A percentile compares a stretch with the other conserved stretches of the same genome.
Evolutionary conservation across 2,797 vertebrate genomes (phyloP).

Genomic region (Eulemur coronatus): DNA sequence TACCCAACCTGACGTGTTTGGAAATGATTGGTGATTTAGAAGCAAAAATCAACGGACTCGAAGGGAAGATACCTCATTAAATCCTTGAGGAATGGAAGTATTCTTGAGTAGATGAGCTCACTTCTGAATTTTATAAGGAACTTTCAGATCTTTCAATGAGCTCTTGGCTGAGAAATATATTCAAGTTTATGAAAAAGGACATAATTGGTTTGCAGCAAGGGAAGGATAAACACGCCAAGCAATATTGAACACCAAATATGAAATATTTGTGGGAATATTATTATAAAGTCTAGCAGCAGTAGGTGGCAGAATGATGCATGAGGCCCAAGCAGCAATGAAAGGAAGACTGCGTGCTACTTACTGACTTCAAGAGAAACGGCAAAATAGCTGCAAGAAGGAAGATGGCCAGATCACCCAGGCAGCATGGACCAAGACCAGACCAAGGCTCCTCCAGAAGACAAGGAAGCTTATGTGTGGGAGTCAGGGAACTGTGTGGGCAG

Average conservation of each 20-base stretch:
- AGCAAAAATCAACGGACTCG: not conserved
- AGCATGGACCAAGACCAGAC: slow-evolving; percentile 66
- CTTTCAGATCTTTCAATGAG: slow-evolving; percentile 19
- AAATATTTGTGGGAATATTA: slow-evolving; percentile 57
- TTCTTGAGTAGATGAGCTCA: not conserved
- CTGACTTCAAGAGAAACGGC: slow-evolving; percentile 16
- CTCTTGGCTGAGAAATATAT: slow-evolving; percentile 34
- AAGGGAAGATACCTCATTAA: not conserved
- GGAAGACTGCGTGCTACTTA: slow-evolving; percentile 14
- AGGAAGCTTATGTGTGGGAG: slow-evolving; percentile 57
- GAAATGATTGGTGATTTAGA: not conserved
- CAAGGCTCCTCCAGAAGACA: slow-evolving; percentile 52
- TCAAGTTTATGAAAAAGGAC: slow-evolving; percentile 29
- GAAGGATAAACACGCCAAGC: slow-evolving; percentile 49
- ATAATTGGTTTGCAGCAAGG: slow-evolving; percentile 31
- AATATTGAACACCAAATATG: slow-evolving; percentile 28
- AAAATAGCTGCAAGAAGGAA: not conserved
- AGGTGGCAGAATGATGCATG: slow-evolving; percentile 60
- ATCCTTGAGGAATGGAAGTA: not conserved
- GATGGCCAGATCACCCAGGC: slow-evolving; percentile 69
- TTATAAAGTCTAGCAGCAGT: slow-evolving; percentile 34
- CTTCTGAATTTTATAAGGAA: not conserved
- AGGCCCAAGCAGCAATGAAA: slow-evolving; percentile 10
- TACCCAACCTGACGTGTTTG: not conserved
- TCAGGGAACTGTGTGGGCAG: slow-evolving; percentile 52